Percentiles rank a stretch among this genome's conserved stretches.
These are phyloP conservation scores for Dermatophagoides farinae DNA, from an alignment of 1,140 invertebrate species.

Conservation along the genomic window DNA sequence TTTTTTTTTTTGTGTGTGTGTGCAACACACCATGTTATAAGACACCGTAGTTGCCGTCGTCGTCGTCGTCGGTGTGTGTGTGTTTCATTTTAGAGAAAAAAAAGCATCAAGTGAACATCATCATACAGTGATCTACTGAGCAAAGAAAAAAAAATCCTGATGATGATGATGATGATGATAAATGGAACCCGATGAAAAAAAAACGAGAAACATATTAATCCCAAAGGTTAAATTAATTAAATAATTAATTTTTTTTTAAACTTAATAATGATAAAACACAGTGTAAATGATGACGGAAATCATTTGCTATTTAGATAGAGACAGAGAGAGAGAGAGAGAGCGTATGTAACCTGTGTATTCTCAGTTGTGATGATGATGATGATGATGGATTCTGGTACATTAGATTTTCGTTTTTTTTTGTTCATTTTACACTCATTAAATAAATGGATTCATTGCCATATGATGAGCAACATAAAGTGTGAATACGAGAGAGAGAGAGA, in stretches of 20 bases:
- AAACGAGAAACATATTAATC: neutral
- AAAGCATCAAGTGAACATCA: neutral
- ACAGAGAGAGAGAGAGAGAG: neutral
- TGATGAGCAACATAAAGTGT: too few species aligned
- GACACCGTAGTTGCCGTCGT: too few species aligned
- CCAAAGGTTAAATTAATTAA: slow-evolving; percentile 11
- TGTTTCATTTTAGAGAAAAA: too few species aligned
- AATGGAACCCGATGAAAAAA: neutral
- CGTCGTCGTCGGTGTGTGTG: too few species aligned
- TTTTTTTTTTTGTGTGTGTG: neutral
- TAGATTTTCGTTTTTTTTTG: too few species aligned
- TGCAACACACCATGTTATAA: neutral
- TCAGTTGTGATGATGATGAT: too few species aligned
- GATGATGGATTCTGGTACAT: too few species aligned
- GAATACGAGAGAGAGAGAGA: too few species aligned
- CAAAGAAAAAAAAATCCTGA: neutral
- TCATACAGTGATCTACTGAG: neutral
- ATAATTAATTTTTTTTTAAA: slow-evolving; percentile 9
- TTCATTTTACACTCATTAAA: neutral
- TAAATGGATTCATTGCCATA: neutral
- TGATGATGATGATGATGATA: neutral
- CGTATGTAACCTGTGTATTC: too few species aligned
- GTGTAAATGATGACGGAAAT: neutral
- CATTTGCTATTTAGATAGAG: too few species aligned
- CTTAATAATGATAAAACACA: slow-evolving; percentile 9